Evolutionary conservation across 2,888 invertebrate species (phyloP).

Genomic region (Drosophila incognita): DNA sequence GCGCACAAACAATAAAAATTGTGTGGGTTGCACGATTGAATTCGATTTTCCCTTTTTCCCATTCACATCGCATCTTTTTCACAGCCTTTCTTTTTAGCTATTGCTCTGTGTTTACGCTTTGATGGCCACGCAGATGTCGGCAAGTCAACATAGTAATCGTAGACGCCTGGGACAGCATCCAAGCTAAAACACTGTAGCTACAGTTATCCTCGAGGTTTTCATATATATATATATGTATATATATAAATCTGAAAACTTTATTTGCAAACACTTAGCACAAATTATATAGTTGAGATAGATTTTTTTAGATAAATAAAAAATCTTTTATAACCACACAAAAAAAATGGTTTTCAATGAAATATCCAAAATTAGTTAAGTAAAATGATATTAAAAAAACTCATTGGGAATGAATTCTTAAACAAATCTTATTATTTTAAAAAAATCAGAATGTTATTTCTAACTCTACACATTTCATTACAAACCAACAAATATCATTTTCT

Average conservation of each 20-base stretch:
- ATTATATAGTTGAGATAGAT: neutral
- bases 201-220: neutral
- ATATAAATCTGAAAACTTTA: neutral
- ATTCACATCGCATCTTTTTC: constrained; percentile 20
- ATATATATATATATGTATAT: neutral
- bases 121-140: constrained; percentile 56
- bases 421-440: no score
- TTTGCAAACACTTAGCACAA: neutral
- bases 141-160: constrained; percentile 67
- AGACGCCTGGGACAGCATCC: constrained; percentile 59
- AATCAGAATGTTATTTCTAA: no score
- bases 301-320: neutral
- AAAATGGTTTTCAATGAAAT: no score
- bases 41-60: constrained; percentile 40
- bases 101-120: constrained; percentile 46
- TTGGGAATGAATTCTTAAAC: neutral
- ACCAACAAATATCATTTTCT: no score
- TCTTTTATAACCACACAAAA: neutral
- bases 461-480: no score
- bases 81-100: constrained; percentile 57
- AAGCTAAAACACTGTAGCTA: neutral
- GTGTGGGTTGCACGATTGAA: constrained; percentile 67
- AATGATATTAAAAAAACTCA: neutral
- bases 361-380: no score
- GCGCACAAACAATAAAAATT: constrained; percentile 70